Base-by-base conservation (phyloP, 2,888 invertebrate species). In the Phengaris alcon region DNA sequence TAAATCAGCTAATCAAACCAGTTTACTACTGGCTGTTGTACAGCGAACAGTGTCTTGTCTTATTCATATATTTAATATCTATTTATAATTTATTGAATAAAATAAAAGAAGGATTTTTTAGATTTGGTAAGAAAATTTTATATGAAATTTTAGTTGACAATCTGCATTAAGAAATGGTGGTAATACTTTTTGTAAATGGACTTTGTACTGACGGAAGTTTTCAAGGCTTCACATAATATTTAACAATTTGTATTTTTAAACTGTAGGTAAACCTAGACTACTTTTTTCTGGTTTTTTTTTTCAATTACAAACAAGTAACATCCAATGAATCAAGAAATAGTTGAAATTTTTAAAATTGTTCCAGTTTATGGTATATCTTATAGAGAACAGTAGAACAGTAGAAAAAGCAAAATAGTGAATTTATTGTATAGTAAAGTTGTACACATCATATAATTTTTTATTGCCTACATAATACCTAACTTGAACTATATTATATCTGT, bases 131-230 rank as follows among this genome's bases (percentile, higher is more conserved):
- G 64, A 10, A 64, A 5, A 13, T 64, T 35, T 35, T 35, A 6
- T 0, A 44, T 44, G 7, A 64, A 35, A 12, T 12, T 59, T 64
- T 44, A 64, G 2, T 6, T 35, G 12, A 64, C 64, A 64, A 13
- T 64, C 0, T 0, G 59, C 59, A 10, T 9, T 9, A 10, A 22
- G 15, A 22, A 59, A 22, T 59, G 1, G 4, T 15, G 6, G 15
- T 15, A 57, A 15, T 35, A 64, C 64, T 44, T 12, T 6, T 64
- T 64, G 12, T 70, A 51, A 22, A 3, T 72, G 72, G 72, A 72
- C 72, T 72, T 72, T 72, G 54, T 22, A 72, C 72, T 72, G 52
- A 13, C 13, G 35, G 52, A 72, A 72, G 72, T 72, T 54, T 54
- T 54, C 72, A 52, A 72, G 51, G 48, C 51, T 44, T 64, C 44